A percentile compares a stretch with the other conserved stretches of the same genome.
Conservation (phyloP, 2,888 invertebrate genomes). For the Baccha elongata region DNA sequence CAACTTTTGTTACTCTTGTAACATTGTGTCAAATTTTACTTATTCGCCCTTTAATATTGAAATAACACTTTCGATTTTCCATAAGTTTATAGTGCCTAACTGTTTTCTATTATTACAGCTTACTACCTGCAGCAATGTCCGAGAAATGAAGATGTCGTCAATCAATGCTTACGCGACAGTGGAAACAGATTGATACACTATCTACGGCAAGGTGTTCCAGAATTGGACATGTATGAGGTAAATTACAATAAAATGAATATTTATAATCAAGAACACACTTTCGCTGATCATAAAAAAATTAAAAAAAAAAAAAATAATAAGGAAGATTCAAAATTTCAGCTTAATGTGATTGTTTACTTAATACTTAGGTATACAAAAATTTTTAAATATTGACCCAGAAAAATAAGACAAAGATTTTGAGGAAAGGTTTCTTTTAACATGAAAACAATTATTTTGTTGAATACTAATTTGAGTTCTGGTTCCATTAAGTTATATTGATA, state of each 20-base stretch:
- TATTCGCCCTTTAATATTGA: too few species aligned
- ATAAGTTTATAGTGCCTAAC: not conserved
- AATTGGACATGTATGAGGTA: constrained; percentile 87
- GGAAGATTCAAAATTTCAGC: too few species aligned
- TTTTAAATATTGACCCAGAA: constrained; percentile 46
- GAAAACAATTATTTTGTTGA: too few species aligned
- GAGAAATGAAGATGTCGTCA: constrained; percentile 87
- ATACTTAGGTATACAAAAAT: not conserved
- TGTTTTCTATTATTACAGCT: constrained; percentile 81
- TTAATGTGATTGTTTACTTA: too few species aligned
- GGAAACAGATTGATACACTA: constrained; percentile 89
- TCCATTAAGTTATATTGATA: too few species aligned
- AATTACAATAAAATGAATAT: constrained; percentile 14
- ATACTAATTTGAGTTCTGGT: too few species aligned
- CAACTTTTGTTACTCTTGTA: too few species aligned
- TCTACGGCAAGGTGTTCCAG: constrained; percentile 89
- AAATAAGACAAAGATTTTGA: not conserved
- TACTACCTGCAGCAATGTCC: constrained; percentile 90
- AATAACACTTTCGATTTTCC: too few species aligned
- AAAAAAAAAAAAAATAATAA: not conserved
- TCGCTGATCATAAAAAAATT: not conserved
- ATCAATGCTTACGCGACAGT: constrained; percentile 88
- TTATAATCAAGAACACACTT: not conserved
- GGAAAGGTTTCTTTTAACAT: not conserved
- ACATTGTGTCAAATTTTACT: too few species aligned